Evolutionary conservation across 2,113 vertebrate species (phyloP).

Genomic region (Indicator indicator): DNA sequence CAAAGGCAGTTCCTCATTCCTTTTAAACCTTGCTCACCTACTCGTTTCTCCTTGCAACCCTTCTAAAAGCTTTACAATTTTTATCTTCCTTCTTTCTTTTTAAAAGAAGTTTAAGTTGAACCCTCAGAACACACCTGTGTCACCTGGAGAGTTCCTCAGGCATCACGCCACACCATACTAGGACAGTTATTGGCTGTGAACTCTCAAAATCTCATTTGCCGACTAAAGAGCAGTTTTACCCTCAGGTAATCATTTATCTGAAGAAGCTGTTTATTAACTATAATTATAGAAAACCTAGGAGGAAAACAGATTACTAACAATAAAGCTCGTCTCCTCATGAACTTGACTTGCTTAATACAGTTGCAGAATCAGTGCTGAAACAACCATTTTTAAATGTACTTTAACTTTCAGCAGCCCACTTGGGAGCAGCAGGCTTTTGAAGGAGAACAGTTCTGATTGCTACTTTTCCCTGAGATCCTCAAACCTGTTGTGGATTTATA

Average conservation of each 20-base stretch:
- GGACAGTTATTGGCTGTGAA: background rate
- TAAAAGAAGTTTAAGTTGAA: background rate
- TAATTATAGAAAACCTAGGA: background rate
- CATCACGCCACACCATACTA: fast-evolving
- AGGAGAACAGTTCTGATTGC: background rate
- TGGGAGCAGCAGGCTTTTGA: background rate
- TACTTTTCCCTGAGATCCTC: background rate
- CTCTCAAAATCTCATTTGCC: conserved; percentile 2
- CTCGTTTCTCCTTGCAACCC: background rate
- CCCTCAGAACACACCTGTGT: background rate
- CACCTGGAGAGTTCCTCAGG: background rate
- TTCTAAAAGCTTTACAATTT: background rate
- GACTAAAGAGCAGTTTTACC: conserved; percentile 33
- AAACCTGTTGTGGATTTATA: background rate
- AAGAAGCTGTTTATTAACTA: conserved; percentile 51
- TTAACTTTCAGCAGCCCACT: background rate
- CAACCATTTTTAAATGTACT: background rate
- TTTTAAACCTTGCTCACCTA: background rate
- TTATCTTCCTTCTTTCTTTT: background rate
- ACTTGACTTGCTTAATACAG: background rate
- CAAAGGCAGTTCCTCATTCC: background rate
- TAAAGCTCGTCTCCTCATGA: background rate
- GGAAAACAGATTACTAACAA: background rate
- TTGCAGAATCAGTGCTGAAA: background rate
- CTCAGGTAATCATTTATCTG: conserved; percentile 46